Percentiles rank a stretch among this genome's conserved stretches.
phyloP scores from a whole-genome alignment of 2,113 vertebrate genomes.

The Ophthalmolycus amberensis region DNA sequence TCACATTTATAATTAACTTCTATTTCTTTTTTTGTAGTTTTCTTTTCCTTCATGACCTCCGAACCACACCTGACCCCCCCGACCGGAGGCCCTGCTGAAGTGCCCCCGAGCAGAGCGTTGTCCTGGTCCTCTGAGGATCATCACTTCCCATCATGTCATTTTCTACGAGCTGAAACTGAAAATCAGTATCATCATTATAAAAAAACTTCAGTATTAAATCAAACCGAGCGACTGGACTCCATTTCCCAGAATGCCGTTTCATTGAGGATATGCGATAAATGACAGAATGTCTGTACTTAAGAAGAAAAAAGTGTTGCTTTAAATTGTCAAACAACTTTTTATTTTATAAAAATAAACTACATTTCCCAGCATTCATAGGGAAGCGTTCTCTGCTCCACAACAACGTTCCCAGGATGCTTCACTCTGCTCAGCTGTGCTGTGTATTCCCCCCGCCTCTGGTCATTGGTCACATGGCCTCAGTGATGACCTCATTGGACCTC shows the following conservation, averaged over 20 bases:
- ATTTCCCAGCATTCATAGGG: conserved; percentile 15
- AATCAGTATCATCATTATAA: too few species aligned
- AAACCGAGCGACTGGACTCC: conserved; percentile 10
- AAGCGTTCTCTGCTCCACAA: neutral
- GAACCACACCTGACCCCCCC: too few species aligned
- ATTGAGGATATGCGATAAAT: neutral
- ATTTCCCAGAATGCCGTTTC: conserved; percentile 46
- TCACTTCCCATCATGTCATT: too few species aligned
- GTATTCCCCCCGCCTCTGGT: neutral
- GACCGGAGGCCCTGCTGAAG: too few species aligned
- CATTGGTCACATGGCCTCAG: neutral
- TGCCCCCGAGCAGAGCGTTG: too few species aligned
- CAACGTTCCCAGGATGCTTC: conserved; percentile 14
- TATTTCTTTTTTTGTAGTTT: too few species aligned
- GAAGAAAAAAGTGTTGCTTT: too few species aligned
- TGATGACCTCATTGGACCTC: conserved; percentile 37
- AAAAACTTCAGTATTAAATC: conserved; percentile 22
- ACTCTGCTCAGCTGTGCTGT: neutral
- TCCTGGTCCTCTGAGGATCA: too few species aligned
- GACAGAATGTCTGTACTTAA: conserved; percentile 56
- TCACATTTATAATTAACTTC: too few species aligned
- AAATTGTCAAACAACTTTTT: too few species aligned
- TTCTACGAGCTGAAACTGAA: too few species aligned
- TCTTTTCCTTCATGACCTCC: too few species aligned
- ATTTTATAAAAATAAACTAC: neutral